Evolutionary conservation across 2,888 invertebrate species (phyloP), one percentile per base, ranked within the genome.

Genomic region (Eupithecia subumbrata): DNA sequence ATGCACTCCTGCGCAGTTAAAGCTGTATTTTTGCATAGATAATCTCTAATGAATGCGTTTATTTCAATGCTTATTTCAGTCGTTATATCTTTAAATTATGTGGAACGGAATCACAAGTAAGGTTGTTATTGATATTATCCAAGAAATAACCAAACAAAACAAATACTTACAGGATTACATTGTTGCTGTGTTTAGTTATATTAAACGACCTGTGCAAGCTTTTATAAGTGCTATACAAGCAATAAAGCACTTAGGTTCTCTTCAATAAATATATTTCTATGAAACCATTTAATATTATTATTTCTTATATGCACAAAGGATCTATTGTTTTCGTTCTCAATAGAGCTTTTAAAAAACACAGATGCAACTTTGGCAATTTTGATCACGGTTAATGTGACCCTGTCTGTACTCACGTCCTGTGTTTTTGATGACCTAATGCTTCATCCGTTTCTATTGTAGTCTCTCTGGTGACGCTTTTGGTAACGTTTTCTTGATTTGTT

Each of bases 241-340:
- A 1, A 7, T 3, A 34, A 0, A 64, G 18, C 16, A 64, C 64
- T 64, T 34, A 34, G 9, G 34, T 7, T 34, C 30, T 34, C 4
- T 34, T 34, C 34, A 64, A 18, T 18, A 34, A 34, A 18, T 18
- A 1, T 18, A 9, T 34, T 72, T 64, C 74, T 74, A 56, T 25
- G 74, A 74, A 71, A 37, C 60, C 67, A 63, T 74, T 43, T 34
- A 74, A 43, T 74, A 74, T 74, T 74, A 60, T 71, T 71, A 71
- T 56, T 75, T 60, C 40, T n/a, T 60, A 16, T 40, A n/a, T 14
- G 34, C 52, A 37, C 56, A 52, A 71, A 72, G 25, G 25, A 22
- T 69, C 70, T 64, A 76, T 79, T 79, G 77, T 79, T 75, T 63
- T 40, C 45, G 60, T 60, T 34, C 22, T 45, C 22, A 68, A 75